phyloP scores from a whole-genome alignment of 2,797 vertebrate genomes.

The Sciurus vulgaris region DNA sequence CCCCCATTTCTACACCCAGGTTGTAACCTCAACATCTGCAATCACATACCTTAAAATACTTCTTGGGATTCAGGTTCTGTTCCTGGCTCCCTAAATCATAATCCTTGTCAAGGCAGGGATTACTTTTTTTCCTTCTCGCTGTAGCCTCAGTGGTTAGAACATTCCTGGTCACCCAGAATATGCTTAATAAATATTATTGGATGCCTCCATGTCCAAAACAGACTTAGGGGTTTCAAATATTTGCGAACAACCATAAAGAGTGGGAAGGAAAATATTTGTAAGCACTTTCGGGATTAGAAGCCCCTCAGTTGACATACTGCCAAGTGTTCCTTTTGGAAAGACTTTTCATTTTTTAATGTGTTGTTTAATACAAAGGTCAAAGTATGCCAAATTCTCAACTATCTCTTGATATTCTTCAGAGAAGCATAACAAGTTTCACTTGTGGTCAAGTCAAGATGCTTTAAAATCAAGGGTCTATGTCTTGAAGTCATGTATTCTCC shows the following conservation, averaged over 20 bases:
- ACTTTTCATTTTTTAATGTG: too few relatives aligned
- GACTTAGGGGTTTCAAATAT: not conserved
- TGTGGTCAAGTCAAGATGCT: too few relatives aligned
- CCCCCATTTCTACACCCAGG: not conserved
- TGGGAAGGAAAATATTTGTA: too few relatives aligned
- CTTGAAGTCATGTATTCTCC: not conserved
- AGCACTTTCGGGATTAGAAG: too few relatives aligned
- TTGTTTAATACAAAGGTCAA: too few relatives aligned
- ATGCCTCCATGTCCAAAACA: not conserved
- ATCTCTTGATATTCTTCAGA: too few relatives aligned
- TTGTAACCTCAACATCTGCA: not conserved
- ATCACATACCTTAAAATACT: not conserved
- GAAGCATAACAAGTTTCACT: too few relatives aligned
- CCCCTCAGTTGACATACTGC: too few relatives aligned
- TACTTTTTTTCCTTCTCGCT: not conserved
- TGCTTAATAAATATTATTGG: not conserved
- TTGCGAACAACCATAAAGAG: not conserved
- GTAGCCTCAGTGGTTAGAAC: too few relatives aligned
- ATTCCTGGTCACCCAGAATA: rapidly evolving
- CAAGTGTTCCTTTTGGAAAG: too few relatives aligned
- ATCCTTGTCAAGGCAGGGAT: not conserved
- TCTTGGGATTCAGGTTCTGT: not conserved
- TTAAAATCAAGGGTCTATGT: not conserved
- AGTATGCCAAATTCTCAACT: too few relatives aligned
- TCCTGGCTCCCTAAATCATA: rapidly evolving